Percentiles rank a stretch among this genome's conserved stretches.
Conservation (phyloP, 2,888 invertebrate species). For the Bursaphelenchus okinawaensis region DNA sequence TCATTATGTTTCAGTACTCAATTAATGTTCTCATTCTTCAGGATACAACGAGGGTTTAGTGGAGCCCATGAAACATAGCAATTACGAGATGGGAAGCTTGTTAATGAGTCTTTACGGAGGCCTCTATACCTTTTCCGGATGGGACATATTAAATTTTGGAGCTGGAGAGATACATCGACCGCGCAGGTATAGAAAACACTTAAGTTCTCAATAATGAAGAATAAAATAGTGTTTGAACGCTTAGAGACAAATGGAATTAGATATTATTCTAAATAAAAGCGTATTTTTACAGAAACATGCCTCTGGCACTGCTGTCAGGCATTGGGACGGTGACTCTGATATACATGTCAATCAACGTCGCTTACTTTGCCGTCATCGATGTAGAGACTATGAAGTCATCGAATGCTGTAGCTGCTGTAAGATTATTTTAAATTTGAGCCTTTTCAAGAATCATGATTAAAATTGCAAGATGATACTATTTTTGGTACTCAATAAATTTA, state of each 20-base stretch:
- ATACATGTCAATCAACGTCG: constrained; percentile 52
- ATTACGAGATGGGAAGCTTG: constrained; percentile 42
- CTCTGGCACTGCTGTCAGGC: constrained; percentile 47
- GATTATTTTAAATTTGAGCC: not conserved
- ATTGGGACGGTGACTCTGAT: constrained; percentile 44
- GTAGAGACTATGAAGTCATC: constrained; percentile 53
- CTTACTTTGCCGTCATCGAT: constrained; percentile 56
- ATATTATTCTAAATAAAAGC: not conserved
- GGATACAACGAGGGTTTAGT: constrained; percentile 39
- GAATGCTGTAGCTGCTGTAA: constrained; percentile 55
- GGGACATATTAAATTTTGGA: constrained; percentile 56
- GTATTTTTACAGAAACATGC: constrained; percentile 43
- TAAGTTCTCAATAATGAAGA: too few species aligned
- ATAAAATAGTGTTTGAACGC: not conserved
- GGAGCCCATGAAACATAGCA: constrained; percentile 44
- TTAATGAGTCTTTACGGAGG: constrained; percentile 55
- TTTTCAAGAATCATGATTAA: too few species aligned
- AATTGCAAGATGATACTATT: constrained; percentile 7
- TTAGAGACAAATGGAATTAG: not conserved
- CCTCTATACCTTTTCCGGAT: constrained; percentile 55
- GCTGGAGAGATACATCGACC: constrained; percentile 51
- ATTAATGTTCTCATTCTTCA: too few species aligned
- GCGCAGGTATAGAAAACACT: too few species aligned
- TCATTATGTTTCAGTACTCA: too few species aligned
- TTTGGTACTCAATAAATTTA: not conserved